phyloP scores from a whole-genome alignment of 2,888 invertebrate species.

The Ormyrus thymus region DNA sequence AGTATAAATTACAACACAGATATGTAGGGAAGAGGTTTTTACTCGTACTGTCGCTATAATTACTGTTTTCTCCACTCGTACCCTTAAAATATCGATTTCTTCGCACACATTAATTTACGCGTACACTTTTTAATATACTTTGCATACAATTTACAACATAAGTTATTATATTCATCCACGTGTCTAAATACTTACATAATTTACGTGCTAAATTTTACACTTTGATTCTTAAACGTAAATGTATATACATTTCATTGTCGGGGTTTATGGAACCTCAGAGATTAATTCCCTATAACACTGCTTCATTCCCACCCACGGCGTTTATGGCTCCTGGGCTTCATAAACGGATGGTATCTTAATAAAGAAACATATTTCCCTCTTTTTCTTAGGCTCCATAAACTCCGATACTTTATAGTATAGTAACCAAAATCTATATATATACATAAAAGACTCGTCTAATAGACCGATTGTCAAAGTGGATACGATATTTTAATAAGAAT shows the following conservation, averaged over 20 bases:
- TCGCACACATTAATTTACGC: background rate
- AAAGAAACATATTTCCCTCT: too few species aligned
- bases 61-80: constrained; percentile 33
- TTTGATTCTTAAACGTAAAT: constrained; percentile 21
- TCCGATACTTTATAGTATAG: background rate
- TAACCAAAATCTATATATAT: constrained; percentile 45
- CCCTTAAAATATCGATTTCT: constrained; percentile 29
- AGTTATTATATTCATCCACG: constrained; percentile 7
- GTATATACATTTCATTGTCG: background rate
- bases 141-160: constrained; percentile 29
- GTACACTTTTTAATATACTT: background rate
- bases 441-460: constrained; percentile 57
- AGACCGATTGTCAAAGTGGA: constrained; percentile 70
- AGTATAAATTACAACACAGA: constrained; percentile 65
- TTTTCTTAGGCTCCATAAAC: too few species aligned
- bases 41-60: constrained; percentile 57
- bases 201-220: constrained; percentile 43
- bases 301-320: too few species aligned
- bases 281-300: too few species aligned
- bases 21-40: constrained; percentile 67
- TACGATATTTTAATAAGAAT: constrained; percentile 56
- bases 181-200: constrained; percentile 10
- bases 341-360: too few species aligned
- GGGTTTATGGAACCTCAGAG: too few species aligned
- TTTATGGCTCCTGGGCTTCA: too few species aligned